Conservation (phyloP, 2,888 invertebrate species). For the Bhutanitis thaidina region DNA sequence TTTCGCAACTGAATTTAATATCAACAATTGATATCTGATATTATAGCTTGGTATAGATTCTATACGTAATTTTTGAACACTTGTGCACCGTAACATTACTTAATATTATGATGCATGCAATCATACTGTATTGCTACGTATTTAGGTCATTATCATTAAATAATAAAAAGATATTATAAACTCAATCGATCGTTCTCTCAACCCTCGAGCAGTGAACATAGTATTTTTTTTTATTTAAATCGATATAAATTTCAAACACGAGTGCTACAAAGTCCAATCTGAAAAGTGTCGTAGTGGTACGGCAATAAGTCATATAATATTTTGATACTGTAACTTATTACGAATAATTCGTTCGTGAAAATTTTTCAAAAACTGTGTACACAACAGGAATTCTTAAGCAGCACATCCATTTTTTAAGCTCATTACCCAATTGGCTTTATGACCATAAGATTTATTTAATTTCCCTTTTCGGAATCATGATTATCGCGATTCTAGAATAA, state of each 20-base stretch:
- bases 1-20: too few species aligned
- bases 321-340: conserved; percentile 56
- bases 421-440: conserved; percentile 3
- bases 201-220: conserved; percentile 63
- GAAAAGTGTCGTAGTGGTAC: conserved; percentile 59
- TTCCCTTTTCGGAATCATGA: conserved; percentile 2
- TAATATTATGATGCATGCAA: conserved; percentile 17
- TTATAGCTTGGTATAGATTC: too few species aligned
- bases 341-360: conserved; percentile 68
- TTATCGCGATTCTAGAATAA: background rate
- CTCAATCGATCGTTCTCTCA: conserved; percentile 57
- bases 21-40: too few species aligned
- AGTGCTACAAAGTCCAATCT: conserved; percentile 49
- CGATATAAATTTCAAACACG: conserved; percentile 60
- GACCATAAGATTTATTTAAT: conserved; percentile 1
- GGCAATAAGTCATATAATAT: conserved; percentile 61
- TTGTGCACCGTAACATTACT: background rate
- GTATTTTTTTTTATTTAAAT: conserved; percentile 50
- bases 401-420: conserved; percentile 32
- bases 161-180: conserved; percentile 66
- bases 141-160: conserved; percentile 65
- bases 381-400: conserved; percentile 65
- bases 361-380: conserved; percentile 67
- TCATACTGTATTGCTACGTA: conserved; percentile 44
- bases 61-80: too few species aligned